Evolutionary conservation across 2,888 invertebrate genomes (phyloP).

Genomic region (Leptodirus hochenwartii): DNA sequence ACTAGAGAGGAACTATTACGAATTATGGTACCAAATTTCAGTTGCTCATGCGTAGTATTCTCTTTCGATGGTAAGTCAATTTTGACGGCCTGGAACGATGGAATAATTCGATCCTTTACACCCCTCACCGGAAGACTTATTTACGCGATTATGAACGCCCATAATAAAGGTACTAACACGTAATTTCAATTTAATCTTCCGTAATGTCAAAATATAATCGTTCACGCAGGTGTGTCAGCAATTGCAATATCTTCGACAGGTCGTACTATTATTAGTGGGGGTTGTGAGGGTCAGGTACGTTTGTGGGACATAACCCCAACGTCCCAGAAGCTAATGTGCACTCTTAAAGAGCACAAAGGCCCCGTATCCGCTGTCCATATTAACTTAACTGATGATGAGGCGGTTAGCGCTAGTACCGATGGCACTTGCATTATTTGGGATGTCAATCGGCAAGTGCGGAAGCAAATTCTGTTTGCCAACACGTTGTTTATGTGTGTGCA

Average conservation of each 20-base stretch:
- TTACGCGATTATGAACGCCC: constrained; percentile 73
- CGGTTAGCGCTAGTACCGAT: constrained; percentile 79
- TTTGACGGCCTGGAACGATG: constrained; percentile 72
- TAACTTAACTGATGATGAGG: constrained; percentile 57
- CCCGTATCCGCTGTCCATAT: constrained; percentile 69
- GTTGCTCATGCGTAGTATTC: constrained; percentile 62
- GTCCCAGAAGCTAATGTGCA: constrained; percentile 46
- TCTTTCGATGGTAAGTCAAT: constrained; percentile 63
- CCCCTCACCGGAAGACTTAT: constrained; percentile 65
- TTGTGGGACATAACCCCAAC: constrained; percentile 58
- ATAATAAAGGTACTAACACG: constrained; percentile 84
- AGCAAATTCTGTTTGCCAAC: constrained; percentile 73
- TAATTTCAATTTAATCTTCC: too few species aligned
- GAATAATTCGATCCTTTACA: constrained; percentile 62
- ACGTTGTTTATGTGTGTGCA: constrained; percentile 63
- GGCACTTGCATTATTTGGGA: constrained; percentile 93
- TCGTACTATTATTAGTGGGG: constrained; percentile 63
- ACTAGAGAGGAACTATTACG: constrained; percentile 65
- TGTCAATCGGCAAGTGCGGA: constrained; percentile 47
- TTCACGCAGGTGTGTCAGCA: constrained; percentile 64
- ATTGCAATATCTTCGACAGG: constrained; percentile 55
- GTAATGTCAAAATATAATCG: too few species aligned
- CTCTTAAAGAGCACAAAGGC: constrained; percentile 82
- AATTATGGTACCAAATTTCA: constrained; percentile 73
- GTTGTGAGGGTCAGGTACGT: constrained; percentile 79